Evolutionary conservation across 2,888 invertebrate genomes (phyloP).

Genomic region (Seira sanloemensis): DNA sequence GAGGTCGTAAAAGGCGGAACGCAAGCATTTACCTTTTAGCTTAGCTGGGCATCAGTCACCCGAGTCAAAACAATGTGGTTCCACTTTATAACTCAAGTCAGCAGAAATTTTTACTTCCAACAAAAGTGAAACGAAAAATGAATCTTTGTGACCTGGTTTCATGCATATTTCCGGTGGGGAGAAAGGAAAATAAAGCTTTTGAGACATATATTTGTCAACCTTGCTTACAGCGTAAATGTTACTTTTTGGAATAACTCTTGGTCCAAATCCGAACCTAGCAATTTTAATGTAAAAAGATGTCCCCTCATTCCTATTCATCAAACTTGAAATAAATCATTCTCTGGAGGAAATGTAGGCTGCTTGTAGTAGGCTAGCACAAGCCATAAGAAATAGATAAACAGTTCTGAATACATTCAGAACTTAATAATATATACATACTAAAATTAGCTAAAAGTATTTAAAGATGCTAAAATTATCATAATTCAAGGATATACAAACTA

Average conservation of each 20-base stretch:
- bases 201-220: background rate
- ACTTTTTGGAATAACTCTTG: too few species aligned
- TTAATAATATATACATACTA: too few species aligned
- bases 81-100: constrained; percentile 67
- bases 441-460: too few species aligned
- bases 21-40: constrained; percentile 56
- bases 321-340: background rate
- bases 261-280: too few species aligned
- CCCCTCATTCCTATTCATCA: background rate
- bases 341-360: background rate
- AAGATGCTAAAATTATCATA: too few species aligned
- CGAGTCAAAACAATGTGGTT: constrained; percentile 64
- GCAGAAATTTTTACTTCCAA: constrained; percentile 55
- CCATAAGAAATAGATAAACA: too few species aligned
- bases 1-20: constrained; percentile 55
- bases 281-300: too few species aligned
- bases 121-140: background rate
- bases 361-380: too few species aligned
- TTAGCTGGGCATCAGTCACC: constrained; percentile 64
- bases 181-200: background rate
- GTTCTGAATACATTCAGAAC: too few species aligned
- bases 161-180: constrained; percentile 53
- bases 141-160: constrained; percentile 45
- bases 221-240: too few species aligned
- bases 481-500: too few species aligned